Conservation (phyloP, 2,797 vertebrate species). For the Eulemur coronatus region DNA sequence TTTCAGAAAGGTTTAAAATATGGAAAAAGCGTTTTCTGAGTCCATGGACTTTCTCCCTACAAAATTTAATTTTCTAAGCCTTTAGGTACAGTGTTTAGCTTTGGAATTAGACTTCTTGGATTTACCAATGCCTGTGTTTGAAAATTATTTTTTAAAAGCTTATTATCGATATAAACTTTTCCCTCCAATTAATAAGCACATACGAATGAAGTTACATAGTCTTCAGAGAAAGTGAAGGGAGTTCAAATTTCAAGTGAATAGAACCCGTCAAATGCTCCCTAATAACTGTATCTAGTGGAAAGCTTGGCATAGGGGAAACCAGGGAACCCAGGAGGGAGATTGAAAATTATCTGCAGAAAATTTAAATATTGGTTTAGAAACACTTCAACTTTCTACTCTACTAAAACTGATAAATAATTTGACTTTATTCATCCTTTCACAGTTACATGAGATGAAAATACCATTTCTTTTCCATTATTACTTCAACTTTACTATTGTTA, state of each 20-base stretch:
- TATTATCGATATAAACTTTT: not conserved
- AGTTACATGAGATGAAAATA: not conserved
- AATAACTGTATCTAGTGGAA: not conserved
- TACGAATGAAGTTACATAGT: not conserved
- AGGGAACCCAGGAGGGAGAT: not conserved
- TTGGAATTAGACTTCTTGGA: not conserved
- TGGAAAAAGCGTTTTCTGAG: not conserved
- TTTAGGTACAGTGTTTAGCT: not conserved
- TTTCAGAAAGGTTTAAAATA: slow-evolving; percentile 1
- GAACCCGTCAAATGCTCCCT: not conserved
- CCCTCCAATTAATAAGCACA: not conserved
- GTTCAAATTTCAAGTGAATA: slow-evolving; percentile 20
- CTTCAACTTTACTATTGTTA: not conserved
- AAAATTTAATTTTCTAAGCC: not conserved
- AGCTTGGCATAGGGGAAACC: not conserved
- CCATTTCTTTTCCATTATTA: not conserved
- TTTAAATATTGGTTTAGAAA: slow-evolving; percentile 4
- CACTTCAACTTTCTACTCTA: not conserved
- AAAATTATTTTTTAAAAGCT: slow-evolving; percentile 1
- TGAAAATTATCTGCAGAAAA: slow-evolving; percentile 9
- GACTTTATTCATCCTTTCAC: not conserved
- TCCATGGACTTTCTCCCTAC: not conserved
- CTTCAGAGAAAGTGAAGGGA: slow-evolving; percentile 1
- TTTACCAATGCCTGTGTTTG: not conserved
- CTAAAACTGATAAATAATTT: not conserved